These are phyloP conservation scores for Bombylius major DNA, from an alignment of 2,888 invertebrate genomes.

Conservation along the genomic window DNA sequence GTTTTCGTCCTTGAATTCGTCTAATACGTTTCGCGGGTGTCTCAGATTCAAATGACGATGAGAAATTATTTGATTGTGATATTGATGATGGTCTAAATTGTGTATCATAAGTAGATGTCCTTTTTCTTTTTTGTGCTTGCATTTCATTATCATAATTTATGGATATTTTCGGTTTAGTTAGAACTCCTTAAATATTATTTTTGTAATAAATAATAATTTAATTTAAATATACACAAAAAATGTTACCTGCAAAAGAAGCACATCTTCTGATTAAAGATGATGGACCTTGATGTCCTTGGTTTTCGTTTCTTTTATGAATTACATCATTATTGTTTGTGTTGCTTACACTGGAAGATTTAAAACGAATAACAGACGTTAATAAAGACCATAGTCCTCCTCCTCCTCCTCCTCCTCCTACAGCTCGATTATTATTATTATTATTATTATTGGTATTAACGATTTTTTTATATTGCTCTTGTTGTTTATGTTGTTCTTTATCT, in stretches of 20 bases:
- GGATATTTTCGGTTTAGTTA: neutral
- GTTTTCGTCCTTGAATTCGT: slow-evolving; percentile 30
- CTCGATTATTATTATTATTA: neutral
- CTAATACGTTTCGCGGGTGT: slow-evolving; percentile 24
- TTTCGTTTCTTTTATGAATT: neutral
- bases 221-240: neutral
- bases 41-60: slow-evolving; percentile 5
- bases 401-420: neutral
- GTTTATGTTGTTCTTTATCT: too few relatives aligned
- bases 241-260: slow-evolving; percentile 12
- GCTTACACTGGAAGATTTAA: slow-evolving; percentile 4
- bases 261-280: slow-evolving; percentile 8
- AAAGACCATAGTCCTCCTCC: slow-evolving; percentile 12
- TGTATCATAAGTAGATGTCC: neutral
- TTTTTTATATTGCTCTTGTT: too few relatives aligned
- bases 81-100: neutral
- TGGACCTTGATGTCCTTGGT: neutral
- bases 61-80: too few relatives aligned
- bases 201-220: neutral
- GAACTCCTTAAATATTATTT: neutral
- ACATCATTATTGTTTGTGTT: neutral
- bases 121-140: neutral
- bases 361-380: slow-evolving; percentile 11
- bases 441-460: too few relatives aligned
- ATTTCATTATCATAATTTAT: neutral